phyloP scores from a whole-genome alignment of 2,888 invertebrate species.

The Serripes groenlandicus region DNA sequence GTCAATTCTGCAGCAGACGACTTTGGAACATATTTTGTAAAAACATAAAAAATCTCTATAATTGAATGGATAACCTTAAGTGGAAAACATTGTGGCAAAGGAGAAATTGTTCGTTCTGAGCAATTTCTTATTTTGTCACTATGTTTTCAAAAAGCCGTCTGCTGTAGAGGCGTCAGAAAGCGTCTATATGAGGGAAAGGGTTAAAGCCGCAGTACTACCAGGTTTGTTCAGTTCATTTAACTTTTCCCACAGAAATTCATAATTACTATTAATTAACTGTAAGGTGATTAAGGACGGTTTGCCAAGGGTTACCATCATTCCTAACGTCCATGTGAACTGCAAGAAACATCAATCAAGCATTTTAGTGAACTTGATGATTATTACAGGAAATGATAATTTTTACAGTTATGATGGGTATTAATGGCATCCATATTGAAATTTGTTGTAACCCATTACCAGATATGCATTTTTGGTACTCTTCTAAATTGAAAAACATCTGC shows the following conservation, averaged over 20 bases:
- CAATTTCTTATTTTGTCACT: neutral
- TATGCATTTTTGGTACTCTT: no score
- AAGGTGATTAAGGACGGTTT: slow-evolving; percentile 11
- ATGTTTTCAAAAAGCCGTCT: no score
- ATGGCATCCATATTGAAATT: neutral
- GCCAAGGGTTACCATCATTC: neutral
- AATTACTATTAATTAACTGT: slow-evolving; percentile 9
- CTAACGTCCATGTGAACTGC: neutral
- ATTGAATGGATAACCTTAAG: neutral
- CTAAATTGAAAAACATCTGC: no score
- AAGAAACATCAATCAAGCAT: neutral
- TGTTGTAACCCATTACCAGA: no score
- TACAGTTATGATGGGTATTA: no score
- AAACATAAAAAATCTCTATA: neutral
- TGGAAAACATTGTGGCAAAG: slow-evolving; percentile 4
- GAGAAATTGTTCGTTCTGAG: neutral
- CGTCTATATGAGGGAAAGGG: neutral
- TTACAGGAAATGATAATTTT: neutral
- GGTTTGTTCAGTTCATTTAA: neutral
- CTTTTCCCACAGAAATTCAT: neutral
- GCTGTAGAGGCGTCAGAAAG: no score
- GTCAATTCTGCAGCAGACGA: no score
- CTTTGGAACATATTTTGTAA: no score
- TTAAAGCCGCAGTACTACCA: neutral
- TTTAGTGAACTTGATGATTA: slow-evolving; percentile 3